Conservation (phyloP, 30 jellyfish, hydroid and myxozoan species). For the Haliclystus octoradiatus region DNA sequence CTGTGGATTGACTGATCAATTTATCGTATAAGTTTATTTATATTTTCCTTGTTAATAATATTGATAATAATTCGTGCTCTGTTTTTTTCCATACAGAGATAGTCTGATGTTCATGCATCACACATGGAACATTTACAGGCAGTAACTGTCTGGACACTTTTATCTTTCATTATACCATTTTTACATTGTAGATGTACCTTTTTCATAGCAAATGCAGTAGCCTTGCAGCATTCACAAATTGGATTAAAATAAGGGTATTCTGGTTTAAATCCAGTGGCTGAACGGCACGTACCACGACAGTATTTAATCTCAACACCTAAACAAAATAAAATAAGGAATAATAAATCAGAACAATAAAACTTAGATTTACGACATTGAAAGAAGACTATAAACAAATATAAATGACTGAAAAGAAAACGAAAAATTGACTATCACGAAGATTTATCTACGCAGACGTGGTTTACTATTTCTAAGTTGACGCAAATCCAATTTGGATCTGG, state of each 20-base stretch:
- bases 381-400: too few relatives aligned
- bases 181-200: background rate
- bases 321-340: background rate
- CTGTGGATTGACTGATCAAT: too few relatives aligned
- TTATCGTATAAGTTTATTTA: too few relatives aligned
- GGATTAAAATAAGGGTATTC: conserved; percentile 32
- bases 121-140: background rate
- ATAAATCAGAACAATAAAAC: too few relatives aligned
- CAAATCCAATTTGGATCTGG: background rate
- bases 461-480: background rate
- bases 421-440: background rate
- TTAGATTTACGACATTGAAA: too few relatives aligned
- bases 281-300: conserved; percentile 65
- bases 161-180: background rate
- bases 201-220: background rate
- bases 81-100: too few relatives aligned
- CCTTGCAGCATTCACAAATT: conserved; percentile 49
- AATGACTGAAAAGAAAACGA: background rate
- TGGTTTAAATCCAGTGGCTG: conserved; percentile 35
- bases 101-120: background rate
- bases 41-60: too few relatives aligned
- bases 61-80: too few relatives aligned
- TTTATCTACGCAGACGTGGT: background rate
- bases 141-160: background rate
- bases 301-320: conserved; percentile 34